These are phyloP conservation scores for Eupithecia abbreviata DNA, from an alignment of 2,888 invertebrate species.

Conservation along the genomic window DNA sequence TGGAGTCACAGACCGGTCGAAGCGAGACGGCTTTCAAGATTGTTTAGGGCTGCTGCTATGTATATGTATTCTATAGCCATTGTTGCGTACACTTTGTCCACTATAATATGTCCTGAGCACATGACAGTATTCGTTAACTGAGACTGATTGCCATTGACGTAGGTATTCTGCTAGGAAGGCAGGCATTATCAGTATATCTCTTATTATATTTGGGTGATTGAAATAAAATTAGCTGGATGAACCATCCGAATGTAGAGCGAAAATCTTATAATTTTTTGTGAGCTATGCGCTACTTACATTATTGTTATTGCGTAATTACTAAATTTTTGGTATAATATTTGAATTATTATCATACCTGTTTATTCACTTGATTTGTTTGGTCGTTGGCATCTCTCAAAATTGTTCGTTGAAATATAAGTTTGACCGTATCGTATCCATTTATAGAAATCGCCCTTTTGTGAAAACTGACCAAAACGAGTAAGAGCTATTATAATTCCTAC, in stretches of 20 bases:
- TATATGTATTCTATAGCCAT: neutral
- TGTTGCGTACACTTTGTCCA: neutral
- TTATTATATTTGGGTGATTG: neutral
- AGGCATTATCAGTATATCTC: neutral
- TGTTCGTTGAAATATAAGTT: neutral
- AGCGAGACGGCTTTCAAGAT: neutral
- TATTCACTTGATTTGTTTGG: neutral
- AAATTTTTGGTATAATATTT: too few relatives aligned
- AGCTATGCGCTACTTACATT: too few relatives aligned
- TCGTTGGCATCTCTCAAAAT: neutral
- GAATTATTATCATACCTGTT: neutral
- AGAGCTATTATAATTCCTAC: neutral
- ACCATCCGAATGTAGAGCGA: neutral
- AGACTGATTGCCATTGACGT: too few relatives aligned
- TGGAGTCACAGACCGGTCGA: neutral
- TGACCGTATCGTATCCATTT: neutral
- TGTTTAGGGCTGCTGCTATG: neutral
- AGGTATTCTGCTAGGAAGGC: too few relatives aligned
- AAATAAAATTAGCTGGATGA: neutral
- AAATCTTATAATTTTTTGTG: too few relatives aligned
- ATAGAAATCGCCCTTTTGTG: neutral
- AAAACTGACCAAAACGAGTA: neutral
- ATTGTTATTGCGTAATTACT: too few relatives aligned
- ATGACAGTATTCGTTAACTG: neutral
- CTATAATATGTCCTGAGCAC: neutral